Evolutionary conservation across 2,888 invertebrate genomes (phyloP).

Genomic region (Amaurobius ferox): DNA sequence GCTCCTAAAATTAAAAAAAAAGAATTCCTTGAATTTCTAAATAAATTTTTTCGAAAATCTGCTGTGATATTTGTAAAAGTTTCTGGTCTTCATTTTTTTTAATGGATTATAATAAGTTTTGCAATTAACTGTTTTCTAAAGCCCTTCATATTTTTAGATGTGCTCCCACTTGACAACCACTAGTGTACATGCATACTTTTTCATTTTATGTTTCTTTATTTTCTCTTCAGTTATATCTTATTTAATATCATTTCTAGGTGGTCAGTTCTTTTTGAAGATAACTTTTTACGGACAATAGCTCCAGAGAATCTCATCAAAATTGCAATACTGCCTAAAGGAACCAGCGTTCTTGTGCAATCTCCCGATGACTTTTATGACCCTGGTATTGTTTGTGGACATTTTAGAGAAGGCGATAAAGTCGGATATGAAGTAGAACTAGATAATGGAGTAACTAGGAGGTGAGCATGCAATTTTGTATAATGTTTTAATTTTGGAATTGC

Average conservation of each 20-base stretch:
- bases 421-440: slow-evolving; percentile 70
- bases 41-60: too few species aligned
- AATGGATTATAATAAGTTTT: too few species aligned
- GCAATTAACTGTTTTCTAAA: too few species aligned
- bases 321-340: slow-evolving; percentile 36
- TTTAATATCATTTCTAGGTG: slow-evolving; percentile 38
- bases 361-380: slow-evolving; percentile 60
- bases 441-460: slow-evolving; percentile 59
- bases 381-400: slow-evolving; percentile 61
- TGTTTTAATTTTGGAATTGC: too few species aligned
- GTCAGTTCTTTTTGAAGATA: slow-evolving; percentile 69
- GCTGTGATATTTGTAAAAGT: too few species aligned
- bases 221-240: background rate
- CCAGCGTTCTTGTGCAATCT: slow-evolving; percentile 58
- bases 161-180: too few species aligned
- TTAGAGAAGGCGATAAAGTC: slow-evolving; percentile 50
- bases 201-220: background rate
- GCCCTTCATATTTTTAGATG: too few species aligned
- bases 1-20: too few species aligned
- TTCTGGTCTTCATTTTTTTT: too few species aligned
- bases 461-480: too few species aligned
- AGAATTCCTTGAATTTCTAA: too few species aligned
- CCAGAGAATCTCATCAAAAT: slow-evolving; percentile 55
- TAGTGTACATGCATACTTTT: too few species aligned
- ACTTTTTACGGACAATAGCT: slow-evolving; percentile 25